Evolutionary conservation across 2,113 vertebrate species (phyloP).

Genomic region (Mesembrinibis cayennensis): DNA sequence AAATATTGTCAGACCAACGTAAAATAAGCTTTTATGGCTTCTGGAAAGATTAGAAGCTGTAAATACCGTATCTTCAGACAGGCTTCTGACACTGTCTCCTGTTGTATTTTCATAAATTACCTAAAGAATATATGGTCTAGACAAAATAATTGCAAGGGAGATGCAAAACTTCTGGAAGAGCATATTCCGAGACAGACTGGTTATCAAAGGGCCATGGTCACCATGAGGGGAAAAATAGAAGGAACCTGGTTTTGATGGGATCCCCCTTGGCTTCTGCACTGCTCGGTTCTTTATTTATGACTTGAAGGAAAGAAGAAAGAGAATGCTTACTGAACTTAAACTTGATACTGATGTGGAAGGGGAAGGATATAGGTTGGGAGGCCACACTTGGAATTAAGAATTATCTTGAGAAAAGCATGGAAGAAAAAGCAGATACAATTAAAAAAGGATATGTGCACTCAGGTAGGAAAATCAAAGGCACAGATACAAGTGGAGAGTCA

Average conservation of each 20-base stretch:
- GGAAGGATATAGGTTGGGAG: neutral
- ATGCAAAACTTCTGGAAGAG: neutral
- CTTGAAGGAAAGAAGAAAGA: neutral
- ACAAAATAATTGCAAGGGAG: neutral
- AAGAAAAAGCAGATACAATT: neutral
- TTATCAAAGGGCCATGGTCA: neutral
- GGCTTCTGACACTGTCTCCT: neutral
- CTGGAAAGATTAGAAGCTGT: neutral
- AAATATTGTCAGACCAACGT: neutral
- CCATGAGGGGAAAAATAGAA: accelerated
- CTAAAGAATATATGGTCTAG: neutral
- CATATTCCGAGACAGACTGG: neutral
- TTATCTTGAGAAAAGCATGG: neutral
- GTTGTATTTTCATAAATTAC: neutral
- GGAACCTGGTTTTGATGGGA: neutral
- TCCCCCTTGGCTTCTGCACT: neutral
- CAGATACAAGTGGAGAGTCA: neutral
- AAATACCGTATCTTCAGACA: neutral
- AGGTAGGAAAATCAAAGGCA: neutral
- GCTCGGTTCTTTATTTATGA: neutral
- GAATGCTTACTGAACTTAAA: neutral
- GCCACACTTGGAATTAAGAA: neutral
- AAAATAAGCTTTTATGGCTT: neutral
- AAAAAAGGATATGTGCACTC: neutral
- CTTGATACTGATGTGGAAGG: neutral